These are phyloP conservation scores for Plestiodon gilberti DNA, from an alignment of 2,113 vertebrate species.

Conservation along the genomic window DNA sequence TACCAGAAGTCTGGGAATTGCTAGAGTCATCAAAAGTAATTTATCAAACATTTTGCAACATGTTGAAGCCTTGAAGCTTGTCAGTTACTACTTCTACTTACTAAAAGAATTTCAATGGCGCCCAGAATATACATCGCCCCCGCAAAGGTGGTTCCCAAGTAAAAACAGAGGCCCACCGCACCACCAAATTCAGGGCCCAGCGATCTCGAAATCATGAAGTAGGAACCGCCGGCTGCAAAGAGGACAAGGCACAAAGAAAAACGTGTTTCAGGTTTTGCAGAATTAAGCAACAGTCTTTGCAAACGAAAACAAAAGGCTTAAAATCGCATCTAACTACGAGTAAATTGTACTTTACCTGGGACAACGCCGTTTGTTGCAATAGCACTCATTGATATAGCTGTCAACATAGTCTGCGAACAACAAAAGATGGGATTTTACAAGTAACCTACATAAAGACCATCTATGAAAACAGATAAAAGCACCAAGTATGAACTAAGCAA, in stretches of 20 bases:
- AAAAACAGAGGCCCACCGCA: conserved; percentile 96
- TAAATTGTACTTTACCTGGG: conserved; percentile 80
- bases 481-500: background rate
- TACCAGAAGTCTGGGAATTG: background rate
- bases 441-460: background rate
- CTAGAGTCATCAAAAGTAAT: background rate
- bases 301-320: background rate
- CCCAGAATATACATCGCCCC: conserved; percentile 98
- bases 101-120: conserved; percentile 96
- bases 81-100: conserved; percentile 71
- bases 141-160: conserved; percentile 96
- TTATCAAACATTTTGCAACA: background rate
- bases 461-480: background rate
- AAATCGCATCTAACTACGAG: background rate
- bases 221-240: conserved; percentile 91
- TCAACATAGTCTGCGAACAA: conserved; percentile 88
- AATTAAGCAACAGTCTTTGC: background rate
- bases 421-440: conserved; percentile 4
- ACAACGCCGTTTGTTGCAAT: conserved; percentile 96
- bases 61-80: background rate
- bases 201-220: conserved; percentile 98
- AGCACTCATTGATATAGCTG: conserved; percentile 97
- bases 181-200: conserved; percentile 97
- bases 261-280: background rate
- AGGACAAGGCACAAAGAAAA: conserved; percentile 26